Evolutionary conservation across 1,140 invertebrate species (phyloP).

Genomic region (Penaeus vannamei): DNA sequence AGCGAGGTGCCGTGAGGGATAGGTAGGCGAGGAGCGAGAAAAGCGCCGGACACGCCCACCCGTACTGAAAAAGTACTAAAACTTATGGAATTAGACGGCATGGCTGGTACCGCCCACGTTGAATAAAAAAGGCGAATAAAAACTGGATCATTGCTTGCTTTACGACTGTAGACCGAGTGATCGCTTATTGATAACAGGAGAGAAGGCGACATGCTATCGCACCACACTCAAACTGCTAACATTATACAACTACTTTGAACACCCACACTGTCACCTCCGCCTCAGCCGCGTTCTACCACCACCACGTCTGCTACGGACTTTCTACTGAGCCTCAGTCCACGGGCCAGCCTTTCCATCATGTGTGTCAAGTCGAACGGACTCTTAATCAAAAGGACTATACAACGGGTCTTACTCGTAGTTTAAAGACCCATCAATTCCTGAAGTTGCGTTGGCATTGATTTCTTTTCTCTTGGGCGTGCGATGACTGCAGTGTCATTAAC

Average conservation of each 20-base stretch:
- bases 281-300: no score
- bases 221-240: background rate
- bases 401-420: no score
- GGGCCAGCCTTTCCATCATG: no score
- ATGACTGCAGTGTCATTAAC: no score
- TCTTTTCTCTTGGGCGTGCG: no score
- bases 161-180: constrained; percentile 50
- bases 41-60: background rate
- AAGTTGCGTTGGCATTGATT: no score
- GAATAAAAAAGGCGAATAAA: constrained; percentile 50
- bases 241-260: constrained; percentile 5
- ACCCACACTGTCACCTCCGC: no score
- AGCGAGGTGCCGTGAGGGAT: constrained; percentile 17
- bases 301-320: no score
- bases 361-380: no score
- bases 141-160: constrained; percentile 60
- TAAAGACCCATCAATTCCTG: no score
- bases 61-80: constrained; percentile 42
- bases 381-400: no score
- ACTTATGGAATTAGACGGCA: constrained; percentile 36
- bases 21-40: background rate
- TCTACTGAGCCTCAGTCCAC: no score
- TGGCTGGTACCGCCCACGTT: constrained; percentile 42
- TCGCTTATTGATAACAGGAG: constrained; percentile 46
- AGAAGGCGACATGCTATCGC: constrained; percentile 10